Percentiles rank a stretch among this genome's conserved stretches.
Conservation (phyloP, 2,113 vertebrate genomes). For the Bos taurus region DNA sequence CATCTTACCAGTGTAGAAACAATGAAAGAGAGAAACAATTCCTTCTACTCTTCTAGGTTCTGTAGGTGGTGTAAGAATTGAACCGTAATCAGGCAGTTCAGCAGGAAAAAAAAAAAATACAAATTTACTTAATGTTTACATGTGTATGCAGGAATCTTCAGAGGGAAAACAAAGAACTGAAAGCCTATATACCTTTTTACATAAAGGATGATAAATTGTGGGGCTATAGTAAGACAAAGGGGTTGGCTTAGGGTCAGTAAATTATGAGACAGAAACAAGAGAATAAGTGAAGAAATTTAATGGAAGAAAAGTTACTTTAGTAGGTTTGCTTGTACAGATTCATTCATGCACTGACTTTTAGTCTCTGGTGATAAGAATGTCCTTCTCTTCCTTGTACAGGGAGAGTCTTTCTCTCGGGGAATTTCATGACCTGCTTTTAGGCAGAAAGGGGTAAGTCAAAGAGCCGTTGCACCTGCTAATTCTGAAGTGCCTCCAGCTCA, state of each 20-base stretch:
- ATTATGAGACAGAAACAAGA: background rate
- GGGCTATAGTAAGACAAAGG: background rate
- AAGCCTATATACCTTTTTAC: background rate
- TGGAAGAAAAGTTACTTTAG: background rate
- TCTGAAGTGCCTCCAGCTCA: background rate
- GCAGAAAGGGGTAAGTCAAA: background rate
- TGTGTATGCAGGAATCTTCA: background rate
- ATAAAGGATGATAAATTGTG: background rate
- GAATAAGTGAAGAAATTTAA: background rate
- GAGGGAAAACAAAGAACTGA: background rate
- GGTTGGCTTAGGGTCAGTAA: background rate
- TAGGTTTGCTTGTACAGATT: background rate
- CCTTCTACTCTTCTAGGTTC: background rate
- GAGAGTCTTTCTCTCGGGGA: background rate
- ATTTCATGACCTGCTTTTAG: background rate
- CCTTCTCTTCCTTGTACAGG: background rate
- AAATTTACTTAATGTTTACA: background rate
- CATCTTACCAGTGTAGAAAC: background rate
- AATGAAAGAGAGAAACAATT: background rate
- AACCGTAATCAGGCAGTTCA: background rate
- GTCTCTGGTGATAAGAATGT: background rate
- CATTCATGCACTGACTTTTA: background rate
- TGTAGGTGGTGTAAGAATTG: background rate
- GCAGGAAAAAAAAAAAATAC: background rate
- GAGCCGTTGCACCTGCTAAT: background rate